Evolutionary conservation across 1,140 invertebrate genomes (phyloP), one percentile per base, ranked within the genome.

Genomic region (Harpegnathos saltator): DNA sequence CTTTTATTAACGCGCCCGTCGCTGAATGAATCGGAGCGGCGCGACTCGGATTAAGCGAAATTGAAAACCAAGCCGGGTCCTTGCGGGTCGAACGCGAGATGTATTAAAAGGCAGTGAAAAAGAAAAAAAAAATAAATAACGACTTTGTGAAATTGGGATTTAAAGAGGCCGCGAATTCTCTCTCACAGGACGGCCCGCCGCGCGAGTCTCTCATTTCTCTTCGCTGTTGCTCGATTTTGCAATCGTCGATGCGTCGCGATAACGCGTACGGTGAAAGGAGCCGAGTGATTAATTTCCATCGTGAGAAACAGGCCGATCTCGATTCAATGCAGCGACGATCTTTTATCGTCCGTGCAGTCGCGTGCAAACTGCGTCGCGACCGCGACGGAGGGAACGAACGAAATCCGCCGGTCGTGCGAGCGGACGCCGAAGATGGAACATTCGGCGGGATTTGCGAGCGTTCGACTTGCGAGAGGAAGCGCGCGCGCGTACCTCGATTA

Each of bases 401-500:
- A 44, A 44, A 44, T 9, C 11, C 9, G 11, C 9, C 38, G 38
- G 11, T 9, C 38, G 38, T 11, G 38, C 38, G 38, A 9, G 5
- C 1, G 5, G 29, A 44, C 38, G 9, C 7, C 38, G 38, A 44
- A 44, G 7, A 44, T 9, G 4, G 38, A 44, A 44, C 11, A 44
- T 44, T 44, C 11, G 3, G 11, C 38, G 38, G 9, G 11, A 9
- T 9, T 44, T 3, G 26, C 15, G 22, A 24, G 19, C 44, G 29
- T 54, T 17, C n/a, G 44, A 52, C 58, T 65, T 69, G 24, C 65
- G 33, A 78, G 17, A 7, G 22, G 56, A 69, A 3, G 63, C 33
- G 29, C n/a, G n/a, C n/a, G n/a, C n/a, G n/a, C n/a, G n/a, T n/a
- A 68, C 54, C 69, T 80, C 71, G 38, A 78, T 83, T 83, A 68